phyloP scores from a whole-genome alignment of 2,113 vertebrate genomes.

The Prietella phreatophila region DNA sequence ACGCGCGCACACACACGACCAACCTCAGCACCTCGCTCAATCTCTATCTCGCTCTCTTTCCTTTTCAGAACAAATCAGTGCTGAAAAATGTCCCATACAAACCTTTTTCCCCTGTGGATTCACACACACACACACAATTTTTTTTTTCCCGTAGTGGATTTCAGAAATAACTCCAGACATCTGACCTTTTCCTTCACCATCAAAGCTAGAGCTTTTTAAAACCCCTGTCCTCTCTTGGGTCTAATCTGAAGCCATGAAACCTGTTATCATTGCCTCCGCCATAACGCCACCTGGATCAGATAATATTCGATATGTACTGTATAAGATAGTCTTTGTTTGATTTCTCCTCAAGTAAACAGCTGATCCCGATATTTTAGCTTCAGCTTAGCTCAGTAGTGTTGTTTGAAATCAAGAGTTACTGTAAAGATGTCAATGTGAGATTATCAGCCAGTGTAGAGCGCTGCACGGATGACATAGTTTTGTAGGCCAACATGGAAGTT shows the following conservation, averaged over 20 bases:
- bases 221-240: background rate
- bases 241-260: background rate
- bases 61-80: conserved; percentile 6
- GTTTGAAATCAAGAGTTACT: background rate
- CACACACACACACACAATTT: background rate
- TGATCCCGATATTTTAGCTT: background rate
- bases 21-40: background rate
- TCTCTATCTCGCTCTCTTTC: background rate
- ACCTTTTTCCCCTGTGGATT: background rate
- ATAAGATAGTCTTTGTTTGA: no score
- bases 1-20: background rate
- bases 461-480: no score
- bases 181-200: conserved; percentile 1
- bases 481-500: no score
- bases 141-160: background rate
- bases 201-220: background rate
- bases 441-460: no score
- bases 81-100: conserved; percentile 11
- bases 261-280: background rate
- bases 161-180: conserved; percentile 28
- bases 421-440: no score
- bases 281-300: background rate
- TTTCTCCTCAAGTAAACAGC: background rate
- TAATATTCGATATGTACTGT: background rate
- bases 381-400: background rate